Conservation (phyloP, 2,113 vertebrate species). For the Chlorodrepanis virens region DNA sequence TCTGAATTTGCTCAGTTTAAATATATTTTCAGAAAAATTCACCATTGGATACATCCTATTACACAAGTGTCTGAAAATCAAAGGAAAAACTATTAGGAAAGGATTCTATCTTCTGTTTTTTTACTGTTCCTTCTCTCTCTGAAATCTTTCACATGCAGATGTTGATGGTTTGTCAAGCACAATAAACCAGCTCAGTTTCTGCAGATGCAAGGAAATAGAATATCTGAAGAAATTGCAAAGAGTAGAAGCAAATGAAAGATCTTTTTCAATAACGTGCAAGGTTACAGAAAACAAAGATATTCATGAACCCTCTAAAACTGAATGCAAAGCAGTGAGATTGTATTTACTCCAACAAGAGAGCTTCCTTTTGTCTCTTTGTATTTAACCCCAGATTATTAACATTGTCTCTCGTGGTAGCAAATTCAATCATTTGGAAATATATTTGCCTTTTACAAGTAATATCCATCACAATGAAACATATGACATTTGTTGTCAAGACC, state of each 20-base stretch:
- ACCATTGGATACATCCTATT: not conserved
- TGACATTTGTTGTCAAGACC: not conserved
- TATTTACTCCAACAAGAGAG: slow-evolving; percentile 21
- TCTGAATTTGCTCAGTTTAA: slow-evolving; percentile 2
- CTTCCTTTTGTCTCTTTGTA: slow-evolving; percentile 15
- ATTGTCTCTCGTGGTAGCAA: slow-evolving; percentile 47
- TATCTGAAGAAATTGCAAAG: slow-evolving; percentile 11
- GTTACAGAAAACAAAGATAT: slow-evolving; percentile 26
- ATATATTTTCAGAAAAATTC: slow-evolving; percentile 8
- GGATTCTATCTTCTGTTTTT: not conserved
- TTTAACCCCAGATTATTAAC: slow-evolving; percentile 49
- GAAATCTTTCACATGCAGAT: not conserved
- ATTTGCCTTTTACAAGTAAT: slow-evolving; percentile 17
- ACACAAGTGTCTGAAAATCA: not conserved
- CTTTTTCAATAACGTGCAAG: slow-evolving; percentile 27
- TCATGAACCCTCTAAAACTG: slow-evolving; percentile 48
- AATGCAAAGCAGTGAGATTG: not conserved
- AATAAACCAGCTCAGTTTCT: slow-evolving; percentile 2
- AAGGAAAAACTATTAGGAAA: slow-evolving; percentile 10
- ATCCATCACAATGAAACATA: not conserved
- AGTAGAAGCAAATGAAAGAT: slow-evolving; percentile 53
- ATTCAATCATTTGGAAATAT: slow-evolving; percentile 19
- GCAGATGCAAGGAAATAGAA: not conserved
- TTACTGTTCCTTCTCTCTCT: not conserved
- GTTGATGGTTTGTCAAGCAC: slow-evolving; percentile 31